Conservation (phyloP, 2,888 invertebrate genomes). For the Unio pictorum region DNA sequence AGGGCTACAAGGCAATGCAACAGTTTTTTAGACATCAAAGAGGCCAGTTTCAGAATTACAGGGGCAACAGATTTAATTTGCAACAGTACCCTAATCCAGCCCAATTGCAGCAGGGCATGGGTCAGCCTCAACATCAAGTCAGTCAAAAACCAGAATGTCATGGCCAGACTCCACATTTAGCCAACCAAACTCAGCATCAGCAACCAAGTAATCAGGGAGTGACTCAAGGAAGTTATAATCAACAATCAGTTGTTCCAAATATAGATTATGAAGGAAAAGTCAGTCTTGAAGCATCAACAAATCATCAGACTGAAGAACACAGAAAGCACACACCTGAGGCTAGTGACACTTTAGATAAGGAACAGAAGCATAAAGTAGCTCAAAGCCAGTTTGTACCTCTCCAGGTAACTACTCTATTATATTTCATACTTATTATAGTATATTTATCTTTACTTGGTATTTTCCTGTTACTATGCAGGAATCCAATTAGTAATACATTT, state of each 20-base stretch:
- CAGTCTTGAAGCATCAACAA: too few relatives aligned
- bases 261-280: not conserved
- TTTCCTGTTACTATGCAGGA: too few relatives aligned
- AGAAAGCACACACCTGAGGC: too few relatives aligned
- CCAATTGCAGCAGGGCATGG: slow-evolving; percentile 8
- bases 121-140: slow-evolving; percentile 2
- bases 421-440: slow-evolving; percentile 1
- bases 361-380: slow-evolving; percentile 7
- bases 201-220: slow-evolving; percentile 24
- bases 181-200: slow-evolving; percentile 12
- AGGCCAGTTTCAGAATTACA: too few relatives aligned
- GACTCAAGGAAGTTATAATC: slow-evolving; percentile 2
- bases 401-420: slow-evolving; percentile 40
- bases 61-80: too few relatives aligned
- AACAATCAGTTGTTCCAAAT: slow-evolving; percentile 6
- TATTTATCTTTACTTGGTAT: too few relatives aligned
- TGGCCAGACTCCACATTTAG: not conserved
- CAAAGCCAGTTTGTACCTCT: slow-evolving; percentile 46
- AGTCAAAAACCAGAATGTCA: too few relatives aligned
- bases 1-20: too few relatives aligned
- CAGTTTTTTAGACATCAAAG: too few relatives aligned
- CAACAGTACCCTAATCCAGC: slow-evolving; percentile 2
- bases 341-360: not conserved
- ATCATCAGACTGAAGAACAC: too few relatives aligned
- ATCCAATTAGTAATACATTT: too few relatives aligned